Conservation (phyloP, 2,113 vertebrate species). For the Cepphus grylle region DNA sequence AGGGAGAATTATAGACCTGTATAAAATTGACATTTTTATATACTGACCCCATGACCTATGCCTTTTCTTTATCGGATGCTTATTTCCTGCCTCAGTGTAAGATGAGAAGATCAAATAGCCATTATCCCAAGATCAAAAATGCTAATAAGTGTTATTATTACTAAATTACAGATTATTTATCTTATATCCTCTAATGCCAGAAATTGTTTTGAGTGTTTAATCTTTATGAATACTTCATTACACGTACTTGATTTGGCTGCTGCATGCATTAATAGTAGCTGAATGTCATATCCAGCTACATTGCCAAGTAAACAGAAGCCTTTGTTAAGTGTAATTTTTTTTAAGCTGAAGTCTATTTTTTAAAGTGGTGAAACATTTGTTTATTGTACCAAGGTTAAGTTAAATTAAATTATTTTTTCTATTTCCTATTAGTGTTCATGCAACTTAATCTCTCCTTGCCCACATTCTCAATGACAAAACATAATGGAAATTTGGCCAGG, state of each 20-base stretch:
- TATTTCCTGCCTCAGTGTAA: neutral
- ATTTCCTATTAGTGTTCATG: neutral
- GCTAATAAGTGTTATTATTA: neutral
- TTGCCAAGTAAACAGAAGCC: neutral
- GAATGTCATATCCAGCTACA: neutral
- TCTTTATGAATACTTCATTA: neutral
- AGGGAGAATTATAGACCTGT: neutral
- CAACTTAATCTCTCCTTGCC: neutral
- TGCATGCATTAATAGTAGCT: neutral
- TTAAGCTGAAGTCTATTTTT: neutral
- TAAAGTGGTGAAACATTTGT: neutral
- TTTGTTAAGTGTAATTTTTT: neutral
- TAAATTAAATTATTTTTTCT: neutral
- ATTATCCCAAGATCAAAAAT: neutral
- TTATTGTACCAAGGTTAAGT: neutral
- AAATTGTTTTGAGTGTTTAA: neutral
- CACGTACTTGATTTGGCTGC: neutral
- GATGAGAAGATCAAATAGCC: neutral
- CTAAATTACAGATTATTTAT: neutral
- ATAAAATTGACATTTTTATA: neutral
- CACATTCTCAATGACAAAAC: conserved; percentile 14
- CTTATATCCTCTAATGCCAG: neutral
- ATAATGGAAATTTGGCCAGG: conserved; percentile 15
- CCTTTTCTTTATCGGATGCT: neutral
- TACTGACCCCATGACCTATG: neutral